Evolutionary conservation across 2,888 invertebrate genomes (phyloP), one percentile per base, ranked within the genome.

Genomic region (Acrocyrtus sp.): DNA sequence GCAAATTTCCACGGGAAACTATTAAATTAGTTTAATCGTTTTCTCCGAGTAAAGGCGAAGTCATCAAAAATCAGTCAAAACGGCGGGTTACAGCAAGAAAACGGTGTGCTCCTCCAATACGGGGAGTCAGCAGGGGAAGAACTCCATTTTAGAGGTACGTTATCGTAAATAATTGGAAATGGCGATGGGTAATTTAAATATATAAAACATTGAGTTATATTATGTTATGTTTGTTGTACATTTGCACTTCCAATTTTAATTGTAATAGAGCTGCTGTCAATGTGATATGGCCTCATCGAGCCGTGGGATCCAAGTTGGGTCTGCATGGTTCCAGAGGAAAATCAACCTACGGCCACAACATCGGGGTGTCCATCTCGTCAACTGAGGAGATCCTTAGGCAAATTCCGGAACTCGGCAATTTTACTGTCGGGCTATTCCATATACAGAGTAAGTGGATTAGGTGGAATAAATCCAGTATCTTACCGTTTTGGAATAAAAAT

Each of bases 261-360:
- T 53, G 15, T n/a, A 58, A 51, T 47, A 76, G 76, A 76, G 76
- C 70, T 76, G 76, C 70, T 76, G 69, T 74, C 75, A 76, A 80
- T 80, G 80, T 81, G 90, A 88, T 89, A 92, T 92, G 92, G 92
- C 92, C 89, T 92, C 92, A 87, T 92, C 92, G 87, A 82, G 81
- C 60, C 88, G 92, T 88, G 94, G 94, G 86, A 92, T 95, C 87
- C 95, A 95, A 89, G 93, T 93, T 85, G 95, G 95, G 87, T 94
- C 95, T 86, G 95, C 96, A 87, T 98, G 97, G 97, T 95, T 95
- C 89, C 97, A 98, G 88, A 92, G 94, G 87, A 96, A 96, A 89
- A 92, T 98, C 86, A 94, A 95, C 87, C 90, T 98, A 86, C 90
- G 95, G 86, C 95, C 96, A 83, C 96, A 96, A 87, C 95, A 95